These are phyloP conservation scores for Peromyscus melanophrys DNA, from an alignment of 2,797 vertebrate genomes.

Conservation along the genomic window DNA sequence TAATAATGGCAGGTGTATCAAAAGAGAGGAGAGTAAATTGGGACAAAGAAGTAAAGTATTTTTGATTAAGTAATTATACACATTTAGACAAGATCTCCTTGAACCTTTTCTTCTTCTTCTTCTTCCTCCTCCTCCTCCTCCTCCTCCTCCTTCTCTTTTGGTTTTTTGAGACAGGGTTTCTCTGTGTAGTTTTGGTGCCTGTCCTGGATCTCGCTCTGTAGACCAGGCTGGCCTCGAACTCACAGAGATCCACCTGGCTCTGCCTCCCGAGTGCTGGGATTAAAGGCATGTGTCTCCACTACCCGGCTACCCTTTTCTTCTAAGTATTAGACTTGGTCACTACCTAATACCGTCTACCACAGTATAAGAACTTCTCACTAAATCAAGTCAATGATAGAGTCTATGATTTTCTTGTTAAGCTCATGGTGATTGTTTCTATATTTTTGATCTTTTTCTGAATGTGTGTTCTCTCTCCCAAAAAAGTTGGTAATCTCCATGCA, in stretches of 20 bases:
- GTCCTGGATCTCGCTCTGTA: no score
- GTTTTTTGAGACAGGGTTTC: no score
- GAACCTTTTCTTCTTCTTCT: no score
- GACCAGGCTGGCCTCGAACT: no score
- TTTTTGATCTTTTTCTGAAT: not conserved
- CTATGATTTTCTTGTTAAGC: not conserved
- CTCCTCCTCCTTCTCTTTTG: no score
- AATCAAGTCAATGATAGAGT: not conserved
- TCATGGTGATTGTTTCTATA: not conserved
- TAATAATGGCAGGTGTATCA: not conserved
- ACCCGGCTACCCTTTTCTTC: not conserved
- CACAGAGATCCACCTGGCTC: no score
- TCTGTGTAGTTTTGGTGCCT: no score
- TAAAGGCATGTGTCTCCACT: no score
- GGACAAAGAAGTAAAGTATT: not conserved
- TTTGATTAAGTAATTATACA: not conserved
- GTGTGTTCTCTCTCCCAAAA: not conserved
- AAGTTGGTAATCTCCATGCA: not conserved
- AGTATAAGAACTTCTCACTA: not conserved
- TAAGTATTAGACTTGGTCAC: not conserved
- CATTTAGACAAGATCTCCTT: not conserved
- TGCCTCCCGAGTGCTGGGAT: no score
- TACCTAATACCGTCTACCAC: not conserved
- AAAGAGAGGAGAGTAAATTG: not conserved
- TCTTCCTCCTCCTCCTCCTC: no score